A percentile compares a stretch with the other conserved stretches of the same genome.
These are phyloP conservation scores for Anolis carolinensis DNA, from an alignment of 2,113 vertebrate species.

Conservation along the genomic window DNA sequence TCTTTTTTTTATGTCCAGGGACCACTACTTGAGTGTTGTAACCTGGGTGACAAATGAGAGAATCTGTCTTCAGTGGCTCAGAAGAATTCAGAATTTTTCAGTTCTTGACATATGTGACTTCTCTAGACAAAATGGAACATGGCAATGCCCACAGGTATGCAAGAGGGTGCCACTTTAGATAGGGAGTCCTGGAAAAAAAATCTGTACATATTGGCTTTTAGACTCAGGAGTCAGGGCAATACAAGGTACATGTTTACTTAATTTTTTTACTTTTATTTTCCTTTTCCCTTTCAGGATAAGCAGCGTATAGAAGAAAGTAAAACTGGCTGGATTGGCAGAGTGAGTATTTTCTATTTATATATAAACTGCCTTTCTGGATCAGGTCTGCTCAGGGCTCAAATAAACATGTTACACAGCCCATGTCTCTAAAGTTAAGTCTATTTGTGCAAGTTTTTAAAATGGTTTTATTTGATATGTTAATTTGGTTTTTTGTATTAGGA, in stretches of 20 bases:
- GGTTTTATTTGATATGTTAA: too few species aligned
- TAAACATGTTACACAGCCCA: neutral
- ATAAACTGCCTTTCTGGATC: neutral
- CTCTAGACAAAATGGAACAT: neutral
- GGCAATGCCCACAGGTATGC: constrained; percentile 75
- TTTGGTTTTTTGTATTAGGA: too few species aligned
- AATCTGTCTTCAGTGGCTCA: constrained; percentile 80
- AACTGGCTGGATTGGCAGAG: constrained; percentile 94
- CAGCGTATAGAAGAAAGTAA: constrained; percentile 78
- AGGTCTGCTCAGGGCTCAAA: neutral
- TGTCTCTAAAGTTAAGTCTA: neutral
- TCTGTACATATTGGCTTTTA: constrained; percentile 25
- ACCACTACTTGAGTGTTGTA: constrained; percentile 79
- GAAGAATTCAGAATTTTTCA: constrained; percentile 82
- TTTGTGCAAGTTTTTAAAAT: too few species aligned
- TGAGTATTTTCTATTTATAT: constrained; percentile 74
- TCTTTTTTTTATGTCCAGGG: constrained; percentile 66
- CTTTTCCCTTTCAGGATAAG: constrained; percentile 55
- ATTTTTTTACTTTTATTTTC: constrained; percentile 26
- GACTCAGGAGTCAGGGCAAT: neutral
- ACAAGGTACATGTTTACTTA: neutral
- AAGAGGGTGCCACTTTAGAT: neutral
- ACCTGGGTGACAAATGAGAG: constrained; percentile 78
- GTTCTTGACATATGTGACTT: constrained; percentile 76
- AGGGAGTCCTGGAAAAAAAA: neutral